phyloP scores from a whole-genome alignment of 1,140 invertebrate genomes.

The Gonioctena quinquepunctata region DNA sequence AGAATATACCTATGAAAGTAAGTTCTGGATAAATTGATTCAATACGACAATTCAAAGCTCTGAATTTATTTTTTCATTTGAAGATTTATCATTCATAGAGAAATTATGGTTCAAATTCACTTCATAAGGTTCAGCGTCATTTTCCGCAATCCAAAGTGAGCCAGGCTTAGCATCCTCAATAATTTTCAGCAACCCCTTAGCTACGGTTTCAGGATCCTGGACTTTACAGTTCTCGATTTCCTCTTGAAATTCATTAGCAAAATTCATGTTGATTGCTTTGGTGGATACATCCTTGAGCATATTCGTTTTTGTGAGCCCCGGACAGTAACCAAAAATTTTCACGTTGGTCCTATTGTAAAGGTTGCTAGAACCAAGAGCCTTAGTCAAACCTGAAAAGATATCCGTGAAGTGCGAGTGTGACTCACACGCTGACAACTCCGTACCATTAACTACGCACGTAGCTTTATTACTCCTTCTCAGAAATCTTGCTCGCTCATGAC shows the following conservation, averaged over 20 bases:
- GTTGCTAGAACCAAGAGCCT: constrained; percentile 51
- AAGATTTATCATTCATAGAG: no score
- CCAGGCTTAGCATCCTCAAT: constrained; percentile 40
- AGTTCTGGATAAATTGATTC: no score
- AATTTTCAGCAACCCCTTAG: constrained; percentile 35
- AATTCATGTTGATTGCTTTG: constrained; percentile 41
- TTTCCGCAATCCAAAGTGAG: constrained; percentile 48
- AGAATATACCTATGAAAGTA: no score
- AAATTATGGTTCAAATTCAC: no score
- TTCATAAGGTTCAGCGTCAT: constrained; percentile 43
- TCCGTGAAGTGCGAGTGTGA: no score
- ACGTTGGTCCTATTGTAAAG: constrained; percentile 41
- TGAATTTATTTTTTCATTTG: no score
- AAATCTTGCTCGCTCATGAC: no score
- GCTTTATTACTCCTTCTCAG: no score
- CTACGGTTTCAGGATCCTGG: constrained; percentile 35
- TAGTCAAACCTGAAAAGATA: constrained; percentile 58
- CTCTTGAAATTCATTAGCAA: constrained; percentile 38
- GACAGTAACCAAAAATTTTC: constrained; percentile 42
- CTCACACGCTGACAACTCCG: no score
- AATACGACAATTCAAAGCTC: no score
- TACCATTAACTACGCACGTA: no score
- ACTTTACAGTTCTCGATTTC: constrained; percentile 34
- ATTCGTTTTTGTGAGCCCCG: constrained; percentile 40
- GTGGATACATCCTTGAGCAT: constrained; percentile 32